Evolutionary conservation across 2,888 invertebrate species (phyloP).

Genomic region (Bellardia bayeri): DNA sequence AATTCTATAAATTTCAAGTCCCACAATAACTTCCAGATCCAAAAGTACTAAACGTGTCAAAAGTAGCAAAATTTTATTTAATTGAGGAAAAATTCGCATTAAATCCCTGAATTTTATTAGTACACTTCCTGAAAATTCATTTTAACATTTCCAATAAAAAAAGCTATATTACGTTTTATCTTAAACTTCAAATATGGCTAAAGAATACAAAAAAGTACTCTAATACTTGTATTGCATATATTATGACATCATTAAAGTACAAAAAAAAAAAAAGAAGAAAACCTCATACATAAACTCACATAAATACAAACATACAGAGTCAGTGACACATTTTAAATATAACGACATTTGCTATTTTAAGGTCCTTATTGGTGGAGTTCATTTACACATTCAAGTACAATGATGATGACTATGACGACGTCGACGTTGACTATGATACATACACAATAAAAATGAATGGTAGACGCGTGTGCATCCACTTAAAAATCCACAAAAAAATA

Average conservation of each 20-base stretch:
- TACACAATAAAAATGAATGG: conserved; percentile 66
- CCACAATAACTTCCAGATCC: too few relatives aligned
- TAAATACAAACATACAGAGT: background rate
- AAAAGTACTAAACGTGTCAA: too few relatives aligned
- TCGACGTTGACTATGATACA: conserved; percentile 47
- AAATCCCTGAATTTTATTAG: too few relatives aligned
- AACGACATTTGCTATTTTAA: conserved; percentile 55
- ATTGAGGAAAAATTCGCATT: too few relatives aligned
- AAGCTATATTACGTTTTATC: background rate
- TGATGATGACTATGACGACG: conserved; percentile 34
- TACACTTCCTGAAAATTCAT: background rate
- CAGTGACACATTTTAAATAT: conserved; percentile 24
- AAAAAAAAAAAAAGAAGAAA: background rate
- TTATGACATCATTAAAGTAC: conserved; percentile 19
- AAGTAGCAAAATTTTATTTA: too few relatives aligned
- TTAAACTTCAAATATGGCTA: background rate
- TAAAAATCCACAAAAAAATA: conserved; percentile 28
- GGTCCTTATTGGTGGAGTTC: conserved; percentile 60
- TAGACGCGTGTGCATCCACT: conserved; percentile 72
- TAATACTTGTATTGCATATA: conserved; percentile 15
- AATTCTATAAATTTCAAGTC: too few relatives aligned
- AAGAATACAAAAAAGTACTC: background rate
- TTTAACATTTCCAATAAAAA: background rate
- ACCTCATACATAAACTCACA: background rate
- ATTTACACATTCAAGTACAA: conserved; percentile 57